These are phyloP conservation scores for Melanotaenia parkinsoni DNA, from an alignment of 2,797 vertebrate genomes.

Conservation along the genomic window DNA sequence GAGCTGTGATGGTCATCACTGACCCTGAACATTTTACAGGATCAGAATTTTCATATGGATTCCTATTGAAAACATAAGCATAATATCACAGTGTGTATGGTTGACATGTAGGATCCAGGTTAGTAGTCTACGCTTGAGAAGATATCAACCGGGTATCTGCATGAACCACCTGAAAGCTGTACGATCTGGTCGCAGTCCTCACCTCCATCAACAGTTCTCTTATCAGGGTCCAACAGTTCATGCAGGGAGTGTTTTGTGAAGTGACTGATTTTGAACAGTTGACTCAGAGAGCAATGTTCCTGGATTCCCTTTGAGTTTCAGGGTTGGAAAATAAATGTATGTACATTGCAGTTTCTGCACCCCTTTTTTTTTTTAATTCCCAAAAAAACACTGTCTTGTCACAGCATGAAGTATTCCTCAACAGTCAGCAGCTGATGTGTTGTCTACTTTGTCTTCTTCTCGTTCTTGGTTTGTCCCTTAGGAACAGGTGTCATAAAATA, in stretches of 20 bases:
- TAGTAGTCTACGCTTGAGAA: conserved; percentile 30
- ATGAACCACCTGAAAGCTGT: conserved; percentile 53
- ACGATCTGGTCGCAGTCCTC: conserved; percentile 43
- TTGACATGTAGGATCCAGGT: conserved; percentile 17
- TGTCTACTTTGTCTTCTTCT: conserved; percentile 84
- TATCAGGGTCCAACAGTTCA: conserved; percentile 80
- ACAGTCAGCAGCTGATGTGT: conserved; percentile 16
- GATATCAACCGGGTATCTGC: conserved; percentile 26
- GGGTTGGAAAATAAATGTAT: conserved; percentile 21
- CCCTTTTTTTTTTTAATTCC: conserved; percentile 7
- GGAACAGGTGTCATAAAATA: conserved; percentile 83
- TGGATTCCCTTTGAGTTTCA: conserved; percentile 41
- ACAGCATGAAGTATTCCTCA: conserved; percentile 30
- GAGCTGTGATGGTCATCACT: conserved; percentile 1
- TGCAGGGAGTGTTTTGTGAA: conserved; percentile 54
- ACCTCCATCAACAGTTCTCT: conserved; percentile 55
- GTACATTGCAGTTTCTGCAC: conserved; percentile 45
- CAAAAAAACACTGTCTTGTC: conserved; percentile 40
- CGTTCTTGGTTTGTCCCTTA: conserved; percentile 38
- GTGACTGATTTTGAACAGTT: conserved; percentile 42
- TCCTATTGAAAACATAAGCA: conserved; percentile 2
- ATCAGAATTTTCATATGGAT: conserved; percentile 7
- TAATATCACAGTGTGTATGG: neutral
- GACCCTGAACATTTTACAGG: neutral
- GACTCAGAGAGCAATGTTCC: conserved; percentile 37